Percentiles rank a stretch among this genome's conserved stretches.
Evolutionary conservation across 2,113 vertebrate species (phyloP).

Genomic region (western clawed frog (Xenopus tropicalis)): DNA sequence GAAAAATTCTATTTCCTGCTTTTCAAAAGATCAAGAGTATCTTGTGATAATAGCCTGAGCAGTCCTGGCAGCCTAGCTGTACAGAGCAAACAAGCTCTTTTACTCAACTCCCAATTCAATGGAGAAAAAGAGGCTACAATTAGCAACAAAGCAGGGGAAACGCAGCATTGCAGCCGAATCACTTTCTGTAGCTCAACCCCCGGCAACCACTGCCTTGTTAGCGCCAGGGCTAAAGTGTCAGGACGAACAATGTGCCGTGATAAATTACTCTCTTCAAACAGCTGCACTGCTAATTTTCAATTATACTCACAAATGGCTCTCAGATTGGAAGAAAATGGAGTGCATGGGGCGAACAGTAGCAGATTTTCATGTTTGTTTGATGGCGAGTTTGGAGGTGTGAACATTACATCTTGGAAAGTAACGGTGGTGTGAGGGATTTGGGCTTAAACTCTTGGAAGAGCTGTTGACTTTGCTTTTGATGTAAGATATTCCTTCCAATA

Average conservation of each 20-base stretch:
- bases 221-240: conserved; percentile 95
- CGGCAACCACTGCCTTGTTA: conserved; percentile 91
- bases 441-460: conserved; percentile 45
- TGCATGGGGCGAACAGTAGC: conserved; percentile 78
- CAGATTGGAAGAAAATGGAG: conserved; percentile 95
- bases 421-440: conserved; percentile 57
- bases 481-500: too few species aligned
- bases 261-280: conserved; percentile 98
- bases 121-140: conserved; percentile 98
- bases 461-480: conserved; percentile 13
- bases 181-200: conserved; percentile 84
- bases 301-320: conserved; percentile 98
- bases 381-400: conserved; percentile 73
- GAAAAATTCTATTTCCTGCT: conserved; percentile 98
- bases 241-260: conserved; percentile 93
- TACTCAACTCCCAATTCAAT: conserved; percentile 97
- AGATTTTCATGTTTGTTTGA: conserved; percentile 82
- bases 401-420: conserved; percentile 69
- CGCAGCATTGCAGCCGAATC: conserved; percentile 74
- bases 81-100: conserved; percentile 98
- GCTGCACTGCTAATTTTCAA: conserved; percentile 99
- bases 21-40: conserved; percentile 99
- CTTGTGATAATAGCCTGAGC: conserved; percentile 99
- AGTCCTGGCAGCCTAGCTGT: conserved; percentile 86
- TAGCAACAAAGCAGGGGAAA: conserved; percentile 83